Evolutionary conservation across 2,888 invertebrate genomes (phyloP), one percentile per base, ranked within the genome.

Genomic region (Auanema sp.): DNA sequence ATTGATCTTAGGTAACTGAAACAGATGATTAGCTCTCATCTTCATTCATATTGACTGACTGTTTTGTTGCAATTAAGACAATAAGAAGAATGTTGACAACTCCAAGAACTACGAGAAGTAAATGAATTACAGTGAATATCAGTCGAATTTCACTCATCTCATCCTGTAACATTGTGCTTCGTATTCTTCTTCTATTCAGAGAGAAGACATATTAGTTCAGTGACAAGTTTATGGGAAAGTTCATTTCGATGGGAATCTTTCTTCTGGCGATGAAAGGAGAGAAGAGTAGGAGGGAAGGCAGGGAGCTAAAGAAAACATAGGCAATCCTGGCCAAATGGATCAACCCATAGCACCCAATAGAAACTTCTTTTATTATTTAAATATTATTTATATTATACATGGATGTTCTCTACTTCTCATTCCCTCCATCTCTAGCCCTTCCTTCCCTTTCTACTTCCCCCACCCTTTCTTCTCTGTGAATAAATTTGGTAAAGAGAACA

Each of bases 1-100:
- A 81, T 81, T 40, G 81, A 80, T 25, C 82, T 70, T 63, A 83
- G 80, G 65, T 80, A 81, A 33, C 78, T 76, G 54, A 62, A 70
- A 60, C 14, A 51, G 41, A 47, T 18, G 21, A n/a, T 16, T 21
- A 21, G 47, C 3, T 18, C 3, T 33, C 3, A 33, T 33, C 8
- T 5, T 33, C 12, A 40, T n/a, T n/a, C 16, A 24, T n/a, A n/a
- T n/a, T n/a, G n/a, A 63, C 72, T 68, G 44, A 76, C 74, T 72
- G 71, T 60, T 69, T 66, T 41, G 63, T 57, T 21, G 76, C 64
- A 42, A 81, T 81, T 18, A 80, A 67, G 25, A 79, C 64, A 42
- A 81, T 77, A 51, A 81, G 76, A 53, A 81, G 66, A 16, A 81
- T 66, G 59, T 81, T 81, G 62, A 82, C 73, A 33, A 72, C 69